Base-by-base conservation (phyloP, 2,113 vertebrate species). In the Narcine bancroftii region DNA sequence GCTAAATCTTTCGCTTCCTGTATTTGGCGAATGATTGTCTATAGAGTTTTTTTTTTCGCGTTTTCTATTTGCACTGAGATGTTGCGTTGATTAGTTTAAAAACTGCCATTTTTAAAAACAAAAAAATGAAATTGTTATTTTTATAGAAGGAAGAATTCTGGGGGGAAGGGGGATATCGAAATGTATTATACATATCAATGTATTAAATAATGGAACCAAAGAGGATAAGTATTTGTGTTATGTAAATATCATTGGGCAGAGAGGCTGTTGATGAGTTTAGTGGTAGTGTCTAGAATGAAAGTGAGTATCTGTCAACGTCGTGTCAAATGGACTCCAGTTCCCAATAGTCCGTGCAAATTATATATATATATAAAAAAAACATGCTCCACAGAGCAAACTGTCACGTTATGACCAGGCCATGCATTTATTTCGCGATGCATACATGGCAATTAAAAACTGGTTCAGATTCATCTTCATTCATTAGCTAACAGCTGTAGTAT, bases 1-100 rank as follows among this genome's bases (percentile, higher is more conserved):
- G 98, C 97, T 97, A 98, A 97, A 98, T 98, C 97, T 96, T 98
- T 98, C 98, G 98, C 97, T 98, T 98, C 96, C 96, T 97, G 98
- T 97, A 97, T 39, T 72, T 98, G 98, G 98, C 97, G 97, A 97
- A 98, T 96, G 98, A 97, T 98, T 98, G 97, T 96, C 96, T 98
- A 97, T 97, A 95, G 97, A 98, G 65, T 47, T 47, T 45, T 69
- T 42, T 66, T 45, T 66, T 4, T 91, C 89, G 89, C 89, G 63
- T 91, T 91, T 71, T 91, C 89, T 95, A 97, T 99, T 99, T 99
- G 99, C 99, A 99, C 99, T 99, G 99, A 99, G 95, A 98, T 98
- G 97, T 98, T 98, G 97, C 97, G 97, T 97, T 26, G 97, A 97
- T 97, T 97, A 98, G 97, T 96, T 96, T 94, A 95, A 94, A 95